Evolutionary conservation across 2,888 invertebrate species (phyloP).

Genomic region (Protonemura montana): DNA sequence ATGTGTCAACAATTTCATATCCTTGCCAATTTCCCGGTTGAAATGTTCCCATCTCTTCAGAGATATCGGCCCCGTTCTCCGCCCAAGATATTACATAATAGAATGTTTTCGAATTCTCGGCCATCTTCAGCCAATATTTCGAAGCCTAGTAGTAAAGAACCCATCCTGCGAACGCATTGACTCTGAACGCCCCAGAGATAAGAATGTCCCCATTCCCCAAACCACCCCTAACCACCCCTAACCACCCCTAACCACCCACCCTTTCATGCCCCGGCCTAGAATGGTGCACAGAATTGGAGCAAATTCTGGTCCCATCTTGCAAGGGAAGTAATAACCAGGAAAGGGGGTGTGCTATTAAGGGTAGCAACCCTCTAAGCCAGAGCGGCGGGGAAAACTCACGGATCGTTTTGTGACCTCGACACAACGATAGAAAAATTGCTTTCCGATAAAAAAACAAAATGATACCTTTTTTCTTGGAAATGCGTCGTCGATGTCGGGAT

Average conservation of each 20-base stretch:
- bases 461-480: constrained; percentile 25
- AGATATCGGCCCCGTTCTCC: not conserved
- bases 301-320: constrained; percentile 49
- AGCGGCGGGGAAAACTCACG: not conserved
- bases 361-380: not conserved
- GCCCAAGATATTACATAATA: not conserved
- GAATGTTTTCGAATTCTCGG: not conserved
- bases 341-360: constrained; percentile 37
- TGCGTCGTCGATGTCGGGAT: not conserved
- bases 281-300: constrained; percentile 48
- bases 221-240: not conserved
- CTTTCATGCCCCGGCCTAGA: not conserved
- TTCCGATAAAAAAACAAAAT: constrained; percentile 47
- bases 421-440: constrained; percentile 46
- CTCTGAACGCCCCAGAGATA: constrained; percentile 1
- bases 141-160: constrained; percentile 25
- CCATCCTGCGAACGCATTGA: constrained; percentile 1
- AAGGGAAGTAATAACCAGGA: constrained; percentile 44
- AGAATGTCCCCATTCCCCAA: constrained; percentile 1
- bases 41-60: not conserved
- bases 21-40: not conserved
- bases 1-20: not conserved
- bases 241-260: constrained; percentile 13
- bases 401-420: constrained; percentile 33
- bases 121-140: constrained; percentile 18